Evolutionary conservation across 2,888 invertebrate genomes (phyloP).

Genomic region (Pollenia amentaria): DNA sequence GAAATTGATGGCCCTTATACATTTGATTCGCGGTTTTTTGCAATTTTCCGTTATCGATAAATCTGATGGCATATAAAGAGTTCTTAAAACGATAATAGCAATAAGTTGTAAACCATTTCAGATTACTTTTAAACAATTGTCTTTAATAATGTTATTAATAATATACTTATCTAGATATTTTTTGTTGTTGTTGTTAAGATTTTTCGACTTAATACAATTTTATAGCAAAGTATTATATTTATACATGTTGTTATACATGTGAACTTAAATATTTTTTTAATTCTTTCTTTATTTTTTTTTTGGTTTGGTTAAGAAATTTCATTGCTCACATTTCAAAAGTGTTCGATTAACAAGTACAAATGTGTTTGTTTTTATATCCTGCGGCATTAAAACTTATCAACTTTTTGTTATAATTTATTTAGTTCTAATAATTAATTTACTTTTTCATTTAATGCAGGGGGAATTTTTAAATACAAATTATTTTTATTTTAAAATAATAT

Average conservation of each 20-base stretch:
- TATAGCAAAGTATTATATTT: conserved; percentile 29
- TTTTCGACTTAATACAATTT: background rate
- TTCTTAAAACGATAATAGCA: too few relatives aligned
- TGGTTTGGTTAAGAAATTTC: conserved; percentile 39
- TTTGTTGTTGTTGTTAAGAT: too few relatives aligned
- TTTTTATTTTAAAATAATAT: conserved; percentile 41
- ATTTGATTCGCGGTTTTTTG: too few relatives aligned
- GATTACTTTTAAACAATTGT: too few relatives aligned
- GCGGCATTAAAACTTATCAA: conserved; percentile 51
- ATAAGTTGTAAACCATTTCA: too few relatives aligned
- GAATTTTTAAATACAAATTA: conserved; percentile 38
- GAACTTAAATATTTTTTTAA: conserved; percentile 2
- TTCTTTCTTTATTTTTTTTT: conserved; percentile 19
- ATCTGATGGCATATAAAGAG: too few relatives aligned
- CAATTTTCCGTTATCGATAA: too few relatives aligned
- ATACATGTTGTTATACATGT: background rate
- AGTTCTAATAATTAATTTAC: conserved; percentile 31
- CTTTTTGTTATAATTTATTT: conserved; percentile 46
- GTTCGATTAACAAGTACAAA: conserved; percentile 71
- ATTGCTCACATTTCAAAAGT: conserved; percentile 66
- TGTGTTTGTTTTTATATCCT: conserved; percentile 61
- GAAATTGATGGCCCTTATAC: too few relatives aligned
- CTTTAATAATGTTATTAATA: too few relatives aligned
- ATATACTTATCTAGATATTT: too few relatives aligned
- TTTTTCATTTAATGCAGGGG: conserved; percentile 25